Evolutionary conservation across 2,888 invertebrate genomes (phyloP).

Genomic region (Hydriomena furcata): DNA sequence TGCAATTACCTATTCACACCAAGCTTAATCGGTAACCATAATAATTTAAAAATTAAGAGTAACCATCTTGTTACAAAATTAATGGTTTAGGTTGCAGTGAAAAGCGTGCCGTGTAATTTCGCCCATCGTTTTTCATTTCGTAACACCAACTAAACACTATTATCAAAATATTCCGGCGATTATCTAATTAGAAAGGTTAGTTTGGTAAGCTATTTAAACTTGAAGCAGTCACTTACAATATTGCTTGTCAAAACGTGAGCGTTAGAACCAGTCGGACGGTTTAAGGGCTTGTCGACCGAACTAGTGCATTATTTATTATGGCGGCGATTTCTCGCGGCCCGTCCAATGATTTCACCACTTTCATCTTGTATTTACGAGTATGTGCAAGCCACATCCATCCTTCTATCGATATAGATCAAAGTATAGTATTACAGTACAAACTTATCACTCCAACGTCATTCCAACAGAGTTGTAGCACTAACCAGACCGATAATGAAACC

Average conservation of each 20-base stretch:
- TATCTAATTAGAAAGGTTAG: constrained; percentile 30
- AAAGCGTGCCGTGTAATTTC: constrained; percentile 15
- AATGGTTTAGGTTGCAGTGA: constrained; percentile 9
- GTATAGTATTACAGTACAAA: constrained; percentile 2
- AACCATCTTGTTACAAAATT: neutral
- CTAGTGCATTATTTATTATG: constrained; percentile 81
- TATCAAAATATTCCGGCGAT: constrained; percentile 29
- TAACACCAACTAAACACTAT: constrained; percentile 12
- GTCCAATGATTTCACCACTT: constrained; percentile 79
- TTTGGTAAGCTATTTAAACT: constrained; percentile 25
- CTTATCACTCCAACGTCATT: neutral
- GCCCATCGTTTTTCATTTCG: constrained; percentile 21
- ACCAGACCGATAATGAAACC: neutral
- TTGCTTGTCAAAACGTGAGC: constrained; percentile 54
- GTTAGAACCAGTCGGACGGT: constrained; percentile 61
- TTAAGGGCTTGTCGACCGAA: constrained; percentile 70
- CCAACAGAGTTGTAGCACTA: neutral
- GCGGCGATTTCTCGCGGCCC: constrained; percentile 73
- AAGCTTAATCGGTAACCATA: no score
- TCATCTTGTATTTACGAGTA: constrained; percentile 72
- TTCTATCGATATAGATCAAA: constrained; percentile 32
- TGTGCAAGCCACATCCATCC: constrained; percentile 53
- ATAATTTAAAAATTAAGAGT: neutral
- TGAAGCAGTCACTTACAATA: constrained; percentile 41
- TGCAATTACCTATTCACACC: no score